Evolutionary conservation across 2,888 invertebrate species (phyloP), one percentile per base, ranked within the genome.

Genomic region (Notodonta dromedarius): DNA sequence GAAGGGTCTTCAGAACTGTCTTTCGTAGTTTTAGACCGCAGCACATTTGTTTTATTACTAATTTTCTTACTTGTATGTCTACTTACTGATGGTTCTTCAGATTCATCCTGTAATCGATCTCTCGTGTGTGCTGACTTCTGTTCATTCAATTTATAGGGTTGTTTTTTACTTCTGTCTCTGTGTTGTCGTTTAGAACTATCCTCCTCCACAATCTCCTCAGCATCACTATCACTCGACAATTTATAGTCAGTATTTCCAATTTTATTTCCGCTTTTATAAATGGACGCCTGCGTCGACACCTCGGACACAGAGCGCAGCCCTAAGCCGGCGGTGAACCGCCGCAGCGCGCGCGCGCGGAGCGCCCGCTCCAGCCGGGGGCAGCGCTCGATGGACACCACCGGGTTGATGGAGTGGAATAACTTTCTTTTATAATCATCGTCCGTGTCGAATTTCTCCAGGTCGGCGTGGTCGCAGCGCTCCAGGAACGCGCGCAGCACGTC

Each of bases 341-440:
- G 61, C 13, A 73, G 62, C 4, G 63, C 61, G 8, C 60, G 58
- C 35, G 14, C 63, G 5, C 48, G 57, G 44, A 76, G 62, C 71
- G 72, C 70, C 8, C 57, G 59, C 14, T 61, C 76, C 4, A 87
- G 76, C 0, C 54, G 67, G 7, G 64, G 46, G 56, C 82, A 82
- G 0, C 79, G 76, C 62, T 70, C 70, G 0, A 88, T 44, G 6
- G 56, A 53, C 7, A 90, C 89, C 0, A 89, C 66, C 4, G 90
- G 90, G 62, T 89, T 86, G 44, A 90, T 76, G 6, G 72, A 71
- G 67, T 83, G 86, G 66, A 89, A 85, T 12, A 86, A 57, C 1
- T 40, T 16, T 16, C 66, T 65, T 57, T 77, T 82, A 73, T 82
- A 88, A 0, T 42, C 44, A 4, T 82, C 78, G 58, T 86, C 82